Base-by-base conservation (phyloP, 1,140 invertebrate genomes). In the Scaptodrosophila lebanonensis region DNA sequence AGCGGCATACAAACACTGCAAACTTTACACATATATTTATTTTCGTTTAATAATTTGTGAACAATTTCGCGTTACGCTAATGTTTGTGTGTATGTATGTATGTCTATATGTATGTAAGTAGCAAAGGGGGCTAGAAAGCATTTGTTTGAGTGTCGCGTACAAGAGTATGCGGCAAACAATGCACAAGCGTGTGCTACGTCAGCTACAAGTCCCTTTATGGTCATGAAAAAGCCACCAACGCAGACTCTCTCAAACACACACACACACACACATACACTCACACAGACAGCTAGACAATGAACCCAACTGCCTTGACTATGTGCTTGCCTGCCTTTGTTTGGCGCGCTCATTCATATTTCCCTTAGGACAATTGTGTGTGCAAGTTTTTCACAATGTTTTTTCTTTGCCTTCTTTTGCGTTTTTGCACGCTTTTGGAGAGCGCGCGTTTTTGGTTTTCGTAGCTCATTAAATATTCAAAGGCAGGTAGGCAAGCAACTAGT, bases 391-490 rank as follows among this genome's bases (percentile, higher is more conserved):
- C 13, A 56, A 25, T 36, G 51, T 29, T 54, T 60, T 47, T 50
- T 42, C 2, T 18, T 49, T 38, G 12, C 2, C n/a, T 60, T 44
- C 29, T 5, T 22, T 44, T 48, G 1, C 16, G 12, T 7, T 7
- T 30, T 30, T 40, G 12, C 18, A 11, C 32, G 25, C 38, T 39
- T 32, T 39, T 17, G 42, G 8, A 44, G 33, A 5, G 17, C 50
- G 56, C 40, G 42, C 60, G 38, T 13, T 45, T 64, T 68, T 54
- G 39, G 50, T 17, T 32, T 45, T 44, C 16, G 32, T 12, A 33
- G 50, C 75, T 62, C 69, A 75, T 82, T 75, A 79, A 79, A 79
- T 82, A 79, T 79, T 66, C 75, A 79, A 62, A 69, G 32, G 32
- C 32, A 33, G 32, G 8, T 9, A 9, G 12, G 32, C 32, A 33